Base-by-base conservation (phyloP, 2,797 vertebrate species). In the Alauda arvensis region DNA sequence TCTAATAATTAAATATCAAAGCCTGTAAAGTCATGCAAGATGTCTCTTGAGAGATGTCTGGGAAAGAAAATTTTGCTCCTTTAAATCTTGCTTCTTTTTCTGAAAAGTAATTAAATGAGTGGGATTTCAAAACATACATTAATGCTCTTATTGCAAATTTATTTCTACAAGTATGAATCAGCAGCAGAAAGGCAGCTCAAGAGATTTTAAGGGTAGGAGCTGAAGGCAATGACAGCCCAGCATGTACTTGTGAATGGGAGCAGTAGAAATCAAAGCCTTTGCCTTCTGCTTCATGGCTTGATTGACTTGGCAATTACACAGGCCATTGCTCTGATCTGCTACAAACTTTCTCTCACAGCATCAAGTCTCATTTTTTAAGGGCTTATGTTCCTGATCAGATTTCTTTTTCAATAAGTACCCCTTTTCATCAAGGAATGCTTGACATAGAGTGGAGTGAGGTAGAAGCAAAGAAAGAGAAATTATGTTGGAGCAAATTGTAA, bases 261-360 rank as follows among this genome's bases (percentile, higher is more conserved):
- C 49, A 79, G 65, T 11, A 70, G 76, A 77, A 93, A 91, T 66
- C 85, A 68, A 93, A 93, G 72, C 39, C 55, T 94, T 91, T 52
- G 75, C 61, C 91, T 93, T 88, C 77, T 81, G 52, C 62, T 66
- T 83, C 66, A 31, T 76, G 75, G 49, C 40, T 91, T 92, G 72
- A 78, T 78, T 95, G 93, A 96, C 95, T 95, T 52, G 23, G 42
- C 77, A 91, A 77, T 89, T 85, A 89, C 53, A 78, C 55, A 75
- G 82, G 46, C 75, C 75, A 71, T 77, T 78, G 69, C 80, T 74
- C 69, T 74, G 66, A 57, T 56, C 29, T 52, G 34, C 39, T 28
- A 39, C 51, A 60, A 75, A 83, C 66, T 71, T 77, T 91, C 68
- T 83, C 40, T 53, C 79, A 65, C 62, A 71, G 51, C 31, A 62